phyloP scores from a whole-genome alignment of 2,888 invertebrate species.

The Dioctria linearis region DNA sequence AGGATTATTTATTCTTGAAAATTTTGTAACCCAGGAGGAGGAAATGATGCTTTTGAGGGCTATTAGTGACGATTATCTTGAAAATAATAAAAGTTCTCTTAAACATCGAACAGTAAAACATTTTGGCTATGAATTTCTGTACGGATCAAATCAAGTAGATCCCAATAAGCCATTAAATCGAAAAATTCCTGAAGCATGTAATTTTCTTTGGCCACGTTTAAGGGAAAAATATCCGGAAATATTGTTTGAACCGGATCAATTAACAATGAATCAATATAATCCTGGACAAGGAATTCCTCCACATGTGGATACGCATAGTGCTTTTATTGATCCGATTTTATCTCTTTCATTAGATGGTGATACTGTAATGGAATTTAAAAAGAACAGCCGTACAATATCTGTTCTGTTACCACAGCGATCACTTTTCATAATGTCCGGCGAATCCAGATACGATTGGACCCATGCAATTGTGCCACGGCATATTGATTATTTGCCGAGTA shows the following conservation, averaged over 20 bases:
- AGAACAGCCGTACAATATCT: slow-evolving; percentile 75
- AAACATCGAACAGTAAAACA: slow-evolving; percentile 91
- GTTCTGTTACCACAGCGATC: slow-evolving; percentile 81
- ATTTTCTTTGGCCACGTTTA: slow-evolving; percentile 74
- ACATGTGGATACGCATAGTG: slow-evolving; percentile 96
- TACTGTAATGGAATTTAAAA: slow-evolving; percentile 91
- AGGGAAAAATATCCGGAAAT: slow-evolving; percentile 71
- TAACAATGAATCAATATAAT: slow-evolving; percentile 87
- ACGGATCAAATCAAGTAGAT: slow-evolving; percentile 90
- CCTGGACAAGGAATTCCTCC: slow-evolving; percentile 95
- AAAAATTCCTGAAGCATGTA: slow-evolving; percentile 81
- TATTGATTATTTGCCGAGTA: slow-evolving; percentile 79
- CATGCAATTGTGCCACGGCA: slow-evolving; percentile 90
- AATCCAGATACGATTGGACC: slow-evolving; percentile 86
- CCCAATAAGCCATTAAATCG: slow-evolving; percentile 77
- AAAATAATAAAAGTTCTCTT: slow-evolving; percentile 68
- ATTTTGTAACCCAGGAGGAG: slow-evolving; percentile 82
- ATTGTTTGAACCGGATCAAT: slow-evolving; percentile 79
- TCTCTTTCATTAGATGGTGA: slow-evolving; percentile 88
- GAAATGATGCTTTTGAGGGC: slow-evolving; percentile 76
- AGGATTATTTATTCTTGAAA: slow-evolving; percentile 79
- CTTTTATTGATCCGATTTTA: slow-evolving; percentile 90
- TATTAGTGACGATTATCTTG: slow-evolving; percentile 72
- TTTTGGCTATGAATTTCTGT: slow-evolving; percentile 93
- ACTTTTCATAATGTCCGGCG: slow-evolving; percentile 84